Percentiles rank a stretch among this genome's conserved stretches.
These are phyloP conservation scores for Xanthia togata DNA, from an alignment of 2,888 invertebrate genomes.

Conservation along the genomic window DNA sequence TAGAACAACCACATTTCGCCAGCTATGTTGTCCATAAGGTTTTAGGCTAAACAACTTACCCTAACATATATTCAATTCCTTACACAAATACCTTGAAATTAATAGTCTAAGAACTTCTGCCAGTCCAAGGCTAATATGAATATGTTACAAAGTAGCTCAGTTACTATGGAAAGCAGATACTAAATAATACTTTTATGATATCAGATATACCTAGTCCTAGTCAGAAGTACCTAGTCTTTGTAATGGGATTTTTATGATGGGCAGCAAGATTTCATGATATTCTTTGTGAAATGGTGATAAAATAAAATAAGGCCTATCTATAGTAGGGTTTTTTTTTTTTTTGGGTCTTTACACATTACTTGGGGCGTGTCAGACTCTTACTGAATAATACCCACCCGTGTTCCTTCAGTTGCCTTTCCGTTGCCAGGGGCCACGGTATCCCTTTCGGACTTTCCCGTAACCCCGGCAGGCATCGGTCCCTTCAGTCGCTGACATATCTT, in stretches of 20 bases:
- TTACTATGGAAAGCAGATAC: constrained; percentile 42
- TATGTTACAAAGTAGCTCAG: constrained; percentile 20
- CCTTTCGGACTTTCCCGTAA: no score
- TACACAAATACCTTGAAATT: background rate
- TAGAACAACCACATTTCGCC: background rate
- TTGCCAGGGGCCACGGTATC: no score
- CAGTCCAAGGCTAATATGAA: constrained; percentile 34
- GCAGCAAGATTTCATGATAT: background rate
- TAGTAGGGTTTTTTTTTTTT: no score
- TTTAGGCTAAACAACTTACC: background rate
- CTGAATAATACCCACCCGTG: no score
- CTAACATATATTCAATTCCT: background rate
- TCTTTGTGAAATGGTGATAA: constrained; percentile 4
- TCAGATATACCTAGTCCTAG: no score
- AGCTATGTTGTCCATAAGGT: background rate
- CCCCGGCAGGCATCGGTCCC: no score
- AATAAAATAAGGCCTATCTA: background rate
- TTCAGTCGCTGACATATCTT: no score
- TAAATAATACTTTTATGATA: constrained; percentile 30
- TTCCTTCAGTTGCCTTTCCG: no score
- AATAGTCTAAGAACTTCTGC: background rate
- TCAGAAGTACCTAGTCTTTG: background rate
- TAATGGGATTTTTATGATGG: constrained; percentile 5
- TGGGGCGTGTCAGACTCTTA: no score
- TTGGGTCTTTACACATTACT: no score